Conservation (phyloP, 2,797 vertebrate genomes). For the Enteromius unitaeniatus region DNA sequence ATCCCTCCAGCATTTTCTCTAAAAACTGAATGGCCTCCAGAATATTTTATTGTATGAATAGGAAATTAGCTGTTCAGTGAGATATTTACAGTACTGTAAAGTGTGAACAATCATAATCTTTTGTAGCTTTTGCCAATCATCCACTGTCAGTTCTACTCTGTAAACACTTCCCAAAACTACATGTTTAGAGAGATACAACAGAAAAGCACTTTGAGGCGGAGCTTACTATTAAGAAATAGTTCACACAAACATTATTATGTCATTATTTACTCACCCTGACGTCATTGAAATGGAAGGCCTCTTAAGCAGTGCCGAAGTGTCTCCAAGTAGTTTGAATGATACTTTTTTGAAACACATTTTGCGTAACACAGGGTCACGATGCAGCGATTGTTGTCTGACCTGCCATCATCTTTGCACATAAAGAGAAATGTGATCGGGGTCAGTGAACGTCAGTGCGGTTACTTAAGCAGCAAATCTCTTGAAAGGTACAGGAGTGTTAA, state of each 20-base stretch:
- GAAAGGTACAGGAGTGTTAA: background rate
- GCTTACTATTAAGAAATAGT: no score
- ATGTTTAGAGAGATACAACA: background rate
- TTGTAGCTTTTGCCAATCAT: background rate
- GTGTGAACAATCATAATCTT: background rate
- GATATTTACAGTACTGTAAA: background rate
- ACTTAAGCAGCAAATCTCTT: background rate
- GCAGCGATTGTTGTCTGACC: background rate
- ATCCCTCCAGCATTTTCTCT: no score
- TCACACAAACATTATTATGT: no score
- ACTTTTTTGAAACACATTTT: background rate
- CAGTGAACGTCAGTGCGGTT: background rate
- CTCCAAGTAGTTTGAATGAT: background rate
- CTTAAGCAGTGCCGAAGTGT: background rate
- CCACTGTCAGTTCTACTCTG: background rate
- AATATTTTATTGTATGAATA: no score
- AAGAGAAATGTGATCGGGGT: background rate
- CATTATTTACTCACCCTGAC: no score
- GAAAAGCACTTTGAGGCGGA: background rate
- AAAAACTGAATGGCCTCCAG: no score
- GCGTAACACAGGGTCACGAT: background rate
- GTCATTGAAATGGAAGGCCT: background rate
- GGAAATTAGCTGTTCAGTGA: no score
- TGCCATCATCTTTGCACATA: background rate
- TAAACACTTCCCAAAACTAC: background rate